phyloP scores from a whole-genome alignment of 2,113 vertebrate genomes.

The Bos taurus region ARS-UCD2.0 NC_037333.1:44035501-44036000 shows the following conservation, averaged over 20 bases:
- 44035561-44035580: neutral
- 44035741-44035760: constrained; percentile 23
- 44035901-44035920: neutral
- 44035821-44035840: constrained; percentile 18
- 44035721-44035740: neutral
- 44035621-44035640: neutral
- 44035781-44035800: constrained; percentile 4
- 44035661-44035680: neutral
- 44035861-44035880: neutral
- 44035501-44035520: neutral
- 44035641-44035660: neutral
- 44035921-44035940: neutral
- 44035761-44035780: constrained; percentile 23
- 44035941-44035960: neutral
- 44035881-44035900: neutral
- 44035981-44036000: neutral
- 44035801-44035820: neutral
- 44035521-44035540: neutral
- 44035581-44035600: neutral
- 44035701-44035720: neutral
- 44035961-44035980: neutral
- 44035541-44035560: neutral
- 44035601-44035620: neutral
- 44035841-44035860: neutral
- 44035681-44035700: neutral